phyloP scores from a whole-genome alignment of 2,797 vertebrate genomes.

The Rhinoraja longicauda region DNA sequence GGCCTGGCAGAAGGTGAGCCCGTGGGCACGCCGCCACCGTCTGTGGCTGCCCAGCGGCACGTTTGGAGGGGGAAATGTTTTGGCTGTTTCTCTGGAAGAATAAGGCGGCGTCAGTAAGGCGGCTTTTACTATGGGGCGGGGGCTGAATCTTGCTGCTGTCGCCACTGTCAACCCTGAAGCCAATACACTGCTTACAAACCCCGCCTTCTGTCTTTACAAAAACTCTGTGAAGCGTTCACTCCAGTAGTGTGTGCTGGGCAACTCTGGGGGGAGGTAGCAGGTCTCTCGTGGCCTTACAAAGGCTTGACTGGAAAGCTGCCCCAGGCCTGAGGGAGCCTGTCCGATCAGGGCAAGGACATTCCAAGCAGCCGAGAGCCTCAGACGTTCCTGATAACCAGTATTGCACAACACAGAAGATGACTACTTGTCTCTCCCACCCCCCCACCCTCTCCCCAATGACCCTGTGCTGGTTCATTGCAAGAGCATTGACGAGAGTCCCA shows the following conservation, averaged over 20 bases:
- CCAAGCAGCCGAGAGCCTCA: not conserved
- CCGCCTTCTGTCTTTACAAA: not conserved
- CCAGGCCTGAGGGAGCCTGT: too few species aligned
- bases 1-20: constrained; percentile 86
- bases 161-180: not conserved
- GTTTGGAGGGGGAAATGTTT: not conserved
- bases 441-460: not conserved
- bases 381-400: not conserved
- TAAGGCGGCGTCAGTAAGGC: not conserved
- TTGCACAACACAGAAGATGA: not conserved
- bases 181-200: not conserved
- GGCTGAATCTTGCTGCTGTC: not conserved
- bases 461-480: not conserved
- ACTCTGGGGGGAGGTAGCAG: too few species aligned
- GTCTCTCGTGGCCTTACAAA: too few species aligned
- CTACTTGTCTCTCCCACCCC: not conserved
- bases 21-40: not conserved
- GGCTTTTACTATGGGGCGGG: not conserved
- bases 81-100: not conserved
- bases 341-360: not conserved
- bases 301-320: too few species aligned
- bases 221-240: not conserved
- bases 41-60: not conserved
- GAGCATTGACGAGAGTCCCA: not conserved
- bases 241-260: not conserved